These are phyloP conservation scores for Xylocampa areola DNA, from an alignment of 2,888 invertebrate genomes.

Conservation along the genomic window DNA sequence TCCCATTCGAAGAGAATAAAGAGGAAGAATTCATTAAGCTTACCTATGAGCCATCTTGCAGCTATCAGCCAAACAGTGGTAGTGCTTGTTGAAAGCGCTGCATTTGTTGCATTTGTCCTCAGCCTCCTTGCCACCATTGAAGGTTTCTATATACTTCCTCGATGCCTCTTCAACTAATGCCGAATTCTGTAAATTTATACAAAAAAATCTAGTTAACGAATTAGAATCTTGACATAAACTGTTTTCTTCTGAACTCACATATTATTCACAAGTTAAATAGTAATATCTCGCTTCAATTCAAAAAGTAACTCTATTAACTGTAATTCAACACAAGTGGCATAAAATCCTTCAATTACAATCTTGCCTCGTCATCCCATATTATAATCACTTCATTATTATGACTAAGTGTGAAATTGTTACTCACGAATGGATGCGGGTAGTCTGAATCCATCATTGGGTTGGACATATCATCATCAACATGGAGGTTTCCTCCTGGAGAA, in stretches of 20 bases:
- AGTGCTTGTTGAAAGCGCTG: slow-evolving; percentile 94
- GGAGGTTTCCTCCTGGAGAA: slow-evolving; percentile 81
- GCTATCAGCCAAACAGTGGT: slow-evolving; percentile 94
- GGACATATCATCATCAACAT: slow-evolving; percentile 84
- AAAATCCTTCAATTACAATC: slow-evolving; percentile 56
- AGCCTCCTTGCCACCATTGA: slow-evolving; percentile 85
- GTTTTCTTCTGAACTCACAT: background rate
- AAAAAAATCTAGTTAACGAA: no score
- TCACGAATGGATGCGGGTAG: slow-evolving; percentile 81
- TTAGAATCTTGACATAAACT: no score
- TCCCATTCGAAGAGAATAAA: no score
- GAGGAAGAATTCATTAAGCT: slow-evolving; percentile 23
- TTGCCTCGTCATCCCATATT: slow-evolving; percentile 42
- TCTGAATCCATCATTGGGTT: slow-evolving; percentile 80
- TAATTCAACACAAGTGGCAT: slow-evolving; percentile 54
- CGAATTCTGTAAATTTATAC: slow-evolving; percentile 88
- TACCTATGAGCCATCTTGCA: slow-evolving; percentile 93
- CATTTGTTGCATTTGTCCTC: slow-evolving; percentile 89
- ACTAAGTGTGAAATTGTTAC: slow-evolving; percentile 59
- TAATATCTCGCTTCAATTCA: background rate
- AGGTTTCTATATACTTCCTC: slow-evolving; percentile 86
- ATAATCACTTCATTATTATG: slow-evolving; percentile 47
- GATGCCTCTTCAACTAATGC: slow-evolving; percentile 90
- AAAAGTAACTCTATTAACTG: slow-evolving; percentile 38
- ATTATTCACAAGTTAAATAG: background rate